Conservation (phyloP, 2,797 vertebrate species). For the Moxostoma hubbsi region DNA sequence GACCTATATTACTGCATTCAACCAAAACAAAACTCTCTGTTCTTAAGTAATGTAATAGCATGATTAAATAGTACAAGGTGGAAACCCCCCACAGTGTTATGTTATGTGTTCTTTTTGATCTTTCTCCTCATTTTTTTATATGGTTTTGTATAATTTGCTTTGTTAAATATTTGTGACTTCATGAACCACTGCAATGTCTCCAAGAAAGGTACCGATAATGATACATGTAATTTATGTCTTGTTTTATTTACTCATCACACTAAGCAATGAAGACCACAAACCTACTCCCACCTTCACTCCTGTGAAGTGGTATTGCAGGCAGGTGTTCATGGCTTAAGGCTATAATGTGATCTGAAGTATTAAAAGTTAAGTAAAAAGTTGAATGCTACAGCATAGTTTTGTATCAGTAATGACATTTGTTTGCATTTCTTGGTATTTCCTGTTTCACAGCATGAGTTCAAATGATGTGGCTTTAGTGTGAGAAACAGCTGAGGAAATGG, state of each 20-base stretch:
- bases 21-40: background rate
- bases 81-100: background rate
- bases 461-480: background rate
- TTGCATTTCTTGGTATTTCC: background rate
- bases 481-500: conserved; percentile 37
- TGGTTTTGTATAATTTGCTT: background rate
- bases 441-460: background rate
- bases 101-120: background rate
- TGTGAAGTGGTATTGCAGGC: background rate
- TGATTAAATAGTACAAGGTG: background rate
- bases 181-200: conserved; percentile 1
- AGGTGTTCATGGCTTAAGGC: background rate
- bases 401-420: background rate
- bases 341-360: background rate
- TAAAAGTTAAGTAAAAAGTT: background rate
- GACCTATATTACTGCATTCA: conserved; percentile 3
- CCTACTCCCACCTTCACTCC: background rate
- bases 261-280: background rate
- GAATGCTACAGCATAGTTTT: background rate
- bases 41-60: conserved; percentile 11
- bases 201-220: background rate
- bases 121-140: background rate
- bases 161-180: background rate
- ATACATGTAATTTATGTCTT: background rate
- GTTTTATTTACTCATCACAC: background rate